Base-by-base conservation (phyloP, 2,888 invertebrate genomes). In the Diploptera punctata region DNA sequence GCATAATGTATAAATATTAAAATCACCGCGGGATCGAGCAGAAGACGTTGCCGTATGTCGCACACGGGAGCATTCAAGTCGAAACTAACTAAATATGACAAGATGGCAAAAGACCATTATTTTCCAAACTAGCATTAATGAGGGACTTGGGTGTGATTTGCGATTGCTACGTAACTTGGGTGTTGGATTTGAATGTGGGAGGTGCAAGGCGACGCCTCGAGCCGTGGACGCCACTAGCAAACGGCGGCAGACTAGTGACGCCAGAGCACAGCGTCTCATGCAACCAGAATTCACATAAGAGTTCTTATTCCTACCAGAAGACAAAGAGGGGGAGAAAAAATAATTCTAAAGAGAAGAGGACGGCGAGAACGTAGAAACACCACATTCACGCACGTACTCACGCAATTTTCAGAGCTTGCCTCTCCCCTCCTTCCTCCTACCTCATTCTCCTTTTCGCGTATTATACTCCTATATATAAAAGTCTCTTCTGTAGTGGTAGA, bases 371-470 rank as follows among this genome's bases (percentile, higher is more conserved):
- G 65, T n/a, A 26, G 29, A 19, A 33, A 26, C 18, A 44, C 65
- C 57, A 57, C 65, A 65, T 65, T 65, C 65, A 65, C 29, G 65
- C 65, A 65, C 65, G 65, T 65, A 18, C 47, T 26, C 44, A 65
- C 65, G 65, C 65, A 65, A 47, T 65, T 47, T 43, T 47, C 47
- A n/a, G 65, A 65, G 65, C 24, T 44, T 18, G 2, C 26, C 21
- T 18, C 31, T 29, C 18, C 31, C 2, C 57, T 18, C 54, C 19
- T 24, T 21, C 19, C 61, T 19, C 16, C 21, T 26, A 9, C 16
- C 16, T 9, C 26, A 29, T 29, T 29, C 16, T 60, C 26, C 21
- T 24, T 21, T 21, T n/a, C 29, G 7, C 60, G 47, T 47, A 13
- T 24, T 29, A 13, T 3, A 19, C 1, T 57, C 29, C 3, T 10